phyloP scores from a whole-genome alignment of 2,888 invertebrate genomes.

The Cephonodes hylas region DNA sequence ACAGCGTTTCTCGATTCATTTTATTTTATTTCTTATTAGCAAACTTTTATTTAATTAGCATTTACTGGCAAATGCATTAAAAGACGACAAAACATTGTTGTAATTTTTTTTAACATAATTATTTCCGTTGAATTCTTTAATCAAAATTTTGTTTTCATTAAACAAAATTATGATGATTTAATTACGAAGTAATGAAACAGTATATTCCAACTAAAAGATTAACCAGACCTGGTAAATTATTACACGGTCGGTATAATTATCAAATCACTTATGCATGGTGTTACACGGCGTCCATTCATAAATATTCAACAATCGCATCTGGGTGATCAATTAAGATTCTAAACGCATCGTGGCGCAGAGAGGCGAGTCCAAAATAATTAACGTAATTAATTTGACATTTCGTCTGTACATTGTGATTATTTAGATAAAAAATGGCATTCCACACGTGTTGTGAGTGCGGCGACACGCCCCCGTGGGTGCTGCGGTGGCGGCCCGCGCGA shows the following conservation, averaged over 20 bases:
- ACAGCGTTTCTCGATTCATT: slow-evolving; percentile 18
- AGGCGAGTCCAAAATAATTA: slow-evolving; percentile 52
- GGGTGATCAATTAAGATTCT: slow-evolving; percentile 47
- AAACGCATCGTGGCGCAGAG: slow-evolving; percentile 30
- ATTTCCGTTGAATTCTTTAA: neutral
- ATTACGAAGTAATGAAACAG: neutral
- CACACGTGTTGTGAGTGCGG: slow-evolving; percentile 28
- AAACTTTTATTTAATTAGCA: slow-evolving; percentile 5
- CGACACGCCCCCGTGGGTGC: slow-evolving; percentile 44
- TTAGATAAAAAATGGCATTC: slow-evolving; percentile 54
- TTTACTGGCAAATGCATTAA: neutral
- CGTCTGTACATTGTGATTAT: slow-evolving; percentile 49
- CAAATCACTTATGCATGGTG: neutral
- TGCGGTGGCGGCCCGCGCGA: slow-evolving; percentile 46
- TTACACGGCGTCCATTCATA: neutral
- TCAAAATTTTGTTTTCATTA: neutral
- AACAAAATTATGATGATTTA: too few species aligned
- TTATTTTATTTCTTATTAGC: slow-evolving; percentile 21
- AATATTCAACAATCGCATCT: slow-evolving; percentile 10
- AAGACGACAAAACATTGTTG: neutral
- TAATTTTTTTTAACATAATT: neutral
- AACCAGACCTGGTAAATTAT: neutral
- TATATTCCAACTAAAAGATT: too few species aligned
- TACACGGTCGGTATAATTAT: neutral
- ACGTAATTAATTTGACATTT: slow-evolving; percentile 64